Evolutionary conservation across 2,797 vertebrate genomes (phyloP), one percentile per base, ranked within the genome.

Genomic region (Halcyon badia): DNA sequence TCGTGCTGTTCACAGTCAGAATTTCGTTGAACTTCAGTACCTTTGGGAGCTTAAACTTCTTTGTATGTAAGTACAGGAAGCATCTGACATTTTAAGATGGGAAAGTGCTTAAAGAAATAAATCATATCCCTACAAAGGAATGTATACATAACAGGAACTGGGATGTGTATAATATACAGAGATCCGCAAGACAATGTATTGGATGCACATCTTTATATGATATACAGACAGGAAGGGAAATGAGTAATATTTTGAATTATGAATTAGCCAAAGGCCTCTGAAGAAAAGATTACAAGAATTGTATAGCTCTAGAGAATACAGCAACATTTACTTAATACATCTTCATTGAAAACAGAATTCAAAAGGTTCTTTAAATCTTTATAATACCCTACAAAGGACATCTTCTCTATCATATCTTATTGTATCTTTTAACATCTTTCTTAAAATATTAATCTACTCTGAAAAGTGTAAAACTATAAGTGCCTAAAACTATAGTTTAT

Each of bases 41-140:
- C 90, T 96, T 97, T 90, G 94, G 92, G 94, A 97, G 76, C 57
- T 85, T 91, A 93, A 96, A 96, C 83, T 64, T 93, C 97, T 97
- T 96, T 92, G 95, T 96, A 24, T 97, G 28, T 91, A 97, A 97
- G 95, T 85, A 95, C 97, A 97, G 98, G 97, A 98, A 98, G 92
- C 91, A 83, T 94, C 82, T 92, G 96, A 97, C 95, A 94, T 96
- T 97, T 94, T 81, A 91, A 96, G 85, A 89, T 96, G 93, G 94
- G 94, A 94, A 97, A 97, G 87, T 93, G 93, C 94, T 97, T 97
- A 95, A 94, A 97, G 94, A 95, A 97, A 97, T 97, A 97, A 97
- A 97, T 98, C 96, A 97, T 84, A 92, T 95, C 48, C 71, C 73
- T 95, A 84, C 93, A 96, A 94, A 97, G 93, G 96, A 97, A 95